Evolutionary conservation across 2,888 invertebrate genomes (phyloP), one percentile per base, ranked within the genome.

Genomic region (Trachelus troglodyta): DNA sequence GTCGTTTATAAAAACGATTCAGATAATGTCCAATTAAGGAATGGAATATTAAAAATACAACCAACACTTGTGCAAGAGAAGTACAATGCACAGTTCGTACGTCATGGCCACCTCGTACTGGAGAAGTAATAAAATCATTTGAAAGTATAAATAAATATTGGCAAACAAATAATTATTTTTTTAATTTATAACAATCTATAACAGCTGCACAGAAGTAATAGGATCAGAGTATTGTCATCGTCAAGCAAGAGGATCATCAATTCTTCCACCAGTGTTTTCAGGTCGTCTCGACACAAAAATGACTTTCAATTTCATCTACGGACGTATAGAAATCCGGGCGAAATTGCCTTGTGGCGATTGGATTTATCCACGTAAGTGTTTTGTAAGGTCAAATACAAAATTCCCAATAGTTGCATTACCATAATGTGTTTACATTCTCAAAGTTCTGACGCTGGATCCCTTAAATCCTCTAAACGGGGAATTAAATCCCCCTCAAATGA

Each of bases 341-440:
- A 95, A 95, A 89, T 87, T 97, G 34, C 96, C 96, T 0, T 93
- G 93, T 81, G 96, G 96, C 0, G 95, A 96, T 88, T 96, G 96
- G 97, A 92, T 96, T 31, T 93, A 95, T 86, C 96, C 97, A 76
- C 93, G 96, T 96, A 92, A 92, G 86, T 80, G 77, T 34, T 69
- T 37, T 69, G 1, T 9, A 56, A 56, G 23, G 9, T 15, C 40
- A 9, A 56, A 56, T 56, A 56, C 23, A 9, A 56, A 56, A 56
- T 56, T 56, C 0, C 56, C 0, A 15, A 56, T 23, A 56, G 6
- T 9, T 56, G 9, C 23, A 23, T 56, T 56, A 56, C 23, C 23
- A 77, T 71, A 71, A 71, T 31, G 9, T 33, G 23, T 71, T 71
- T 71, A 31, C 9, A 12, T 73, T 76, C 34, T 88, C 90, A 3